Evolutionary conservation across 2,888 invertebrate genomes (phyloP).

Genomic region (Hemicrepidius hirtus): DNA sequence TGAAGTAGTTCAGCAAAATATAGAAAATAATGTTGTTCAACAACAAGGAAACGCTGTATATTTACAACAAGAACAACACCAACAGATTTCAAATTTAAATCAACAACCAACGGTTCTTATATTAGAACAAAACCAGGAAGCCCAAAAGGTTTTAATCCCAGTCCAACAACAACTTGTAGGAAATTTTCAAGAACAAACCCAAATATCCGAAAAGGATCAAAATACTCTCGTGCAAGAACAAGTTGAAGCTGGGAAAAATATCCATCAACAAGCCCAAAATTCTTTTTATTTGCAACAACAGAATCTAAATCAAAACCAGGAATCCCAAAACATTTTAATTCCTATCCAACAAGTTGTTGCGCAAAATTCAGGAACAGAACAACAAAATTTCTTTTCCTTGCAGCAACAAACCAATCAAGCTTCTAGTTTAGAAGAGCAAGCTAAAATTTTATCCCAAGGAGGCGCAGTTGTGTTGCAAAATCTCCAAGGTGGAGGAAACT

Average conservation of each 20-base stretch:
- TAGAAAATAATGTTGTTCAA: too few relatives aligned
- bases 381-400: neutral
- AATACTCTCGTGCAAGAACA: neutral
- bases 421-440: slow-evolving; percentile 9
- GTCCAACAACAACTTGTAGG: neutral
- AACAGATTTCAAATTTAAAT: neutral
- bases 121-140: neutral
- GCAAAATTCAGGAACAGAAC: neutral
- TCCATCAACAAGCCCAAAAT: neutral
- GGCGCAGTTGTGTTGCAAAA: neutral
- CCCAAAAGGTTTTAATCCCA: neutral
- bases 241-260: neutral
- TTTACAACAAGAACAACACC: too few relatives aligned
- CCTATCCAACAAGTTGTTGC: neutral
- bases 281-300: too few relatives aligned
- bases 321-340: neutral
- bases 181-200: neutral
- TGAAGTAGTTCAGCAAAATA: neutral
- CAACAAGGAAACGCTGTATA: too few relatives aligned
- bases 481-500: neutral
- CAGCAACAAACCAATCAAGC: neutral
- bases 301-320: too few relatives aligned
- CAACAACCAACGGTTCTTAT: neutral
- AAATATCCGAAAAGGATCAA: too few relatives aligned
- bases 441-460: neutral